Base-by-base conservation (phyloP, 2,888 invertebrate species). In the Aleiodes leptofemur region DNA sequence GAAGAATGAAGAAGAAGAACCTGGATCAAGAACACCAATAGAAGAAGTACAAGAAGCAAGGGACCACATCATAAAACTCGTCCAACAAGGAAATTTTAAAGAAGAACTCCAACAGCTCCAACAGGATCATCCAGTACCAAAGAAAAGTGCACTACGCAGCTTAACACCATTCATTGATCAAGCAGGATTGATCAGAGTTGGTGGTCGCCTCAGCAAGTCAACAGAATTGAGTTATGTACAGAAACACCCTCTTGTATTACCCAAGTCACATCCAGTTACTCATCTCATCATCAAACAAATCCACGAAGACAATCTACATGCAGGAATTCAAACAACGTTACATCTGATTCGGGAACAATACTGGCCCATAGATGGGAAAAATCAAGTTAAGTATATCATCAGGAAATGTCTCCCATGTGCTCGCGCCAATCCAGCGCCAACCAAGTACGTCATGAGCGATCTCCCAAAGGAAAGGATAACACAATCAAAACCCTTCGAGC, bases 361-460 rank as follows among this genome's bases (percentile, higher is more conserved):
- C 50, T 83, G 82, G 81, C 75, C 81, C 1, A 0, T 79, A 1
- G 77, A 77, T 7, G 80, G 77, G 0, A n/a, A 78, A 61, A 68
- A 64, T 14, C 74, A 73, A 3, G 74, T 79, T 0, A 51, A 73
- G 29, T 31, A 74, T 1, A 73, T 71, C 9, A 74, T 81, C 13
- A 55, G 69, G 0, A 48, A 59, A 0, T 83, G 82, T 53, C 29
- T 82, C 0, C 29, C 6, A 4, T 84, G 81, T 59, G 77, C 77
- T 13, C 57, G 79, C 34, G 53, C 77, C 29, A 50, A 79, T 5
- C 74, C 72, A 13, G 43, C 13, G 0, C 70, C 73, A 9, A 72
- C 76, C 3, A 53, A 77, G 3, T 80, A 80, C n/a, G 34, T 80
- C 13, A 83, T 81, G 82, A 80, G 79, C 1, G 75, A 81, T 38